Percentiles rank a stretch among this genome's conserved stretches.
Conservation (phyloP, 2,113 vertebrate genomes). For the Vulpes ferrilata region DNA sequence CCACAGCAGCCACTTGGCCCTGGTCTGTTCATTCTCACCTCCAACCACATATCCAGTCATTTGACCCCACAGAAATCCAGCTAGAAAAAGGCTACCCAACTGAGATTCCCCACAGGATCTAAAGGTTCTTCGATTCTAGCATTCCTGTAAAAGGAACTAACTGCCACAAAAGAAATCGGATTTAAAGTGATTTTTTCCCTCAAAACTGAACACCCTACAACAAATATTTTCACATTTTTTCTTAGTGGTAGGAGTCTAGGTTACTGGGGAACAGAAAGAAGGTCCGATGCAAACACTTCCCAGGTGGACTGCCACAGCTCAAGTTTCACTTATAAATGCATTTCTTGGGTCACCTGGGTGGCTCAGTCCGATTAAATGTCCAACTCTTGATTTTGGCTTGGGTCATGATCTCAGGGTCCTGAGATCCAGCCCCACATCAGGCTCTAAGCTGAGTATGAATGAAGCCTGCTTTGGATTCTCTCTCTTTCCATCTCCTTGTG, state of each 20-base stretch:
- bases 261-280: neutral
- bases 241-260: neutral
- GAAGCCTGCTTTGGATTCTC: neutral
- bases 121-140: neutral
- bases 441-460: too few species aligned
- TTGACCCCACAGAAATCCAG: too few species aligned
- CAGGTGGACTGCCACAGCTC: neutral
- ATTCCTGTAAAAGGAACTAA: neutral
- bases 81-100: neutral
- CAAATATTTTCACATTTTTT: neutral
- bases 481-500: neutral
- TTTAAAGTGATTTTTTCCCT: neutral
- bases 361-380: neutral
- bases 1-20: neutral
- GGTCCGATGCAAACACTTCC: neutral
- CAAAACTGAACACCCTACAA: neutral
- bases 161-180: neutral
- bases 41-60: neutral
- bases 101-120: neutral
- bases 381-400: neutral
- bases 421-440: too few species aligned
- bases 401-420: neutral
- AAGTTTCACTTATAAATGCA: neutral
- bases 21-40: neutral
- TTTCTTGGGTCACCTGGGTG: neutral